Base-by-base conservation (phyloP, 1,140 invertebrate species). In the Ips nitidus region DNA sequence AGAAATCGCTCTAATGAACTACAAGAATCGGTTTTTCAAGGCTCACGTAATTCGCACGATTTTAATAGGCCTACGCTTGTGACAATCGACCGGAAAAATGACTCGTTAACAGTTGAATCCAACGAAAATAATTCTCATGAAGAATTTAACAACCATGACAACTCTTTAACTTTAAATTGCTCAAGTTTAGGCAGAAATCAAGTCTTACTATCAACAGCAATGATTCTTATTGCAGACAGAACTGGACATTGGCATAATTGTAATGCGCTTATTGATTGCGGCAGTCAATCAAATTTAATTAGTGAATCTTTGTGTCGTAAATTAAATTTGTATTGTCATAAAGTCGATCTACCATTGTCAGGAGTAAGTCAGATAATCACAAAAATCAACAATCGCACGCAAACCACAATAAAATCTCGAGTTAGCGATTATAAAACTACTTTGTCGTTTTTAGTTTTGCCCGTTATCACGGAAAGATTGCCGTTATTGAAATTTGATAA, bases 401-500 rank as follows among this genome's bases (percentile, higher is more conserved):
- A 42, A 4, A 55, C 62, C 3, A 2, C 6, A 1, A 64, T 64
- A 3, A 64, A 2, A 2, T 52, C 62, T 3, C 8, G 62, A 55
- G 52, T 64, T 45, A 53, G 40, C 3, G 7, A 37, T 64, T 64
- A 38, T 53, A 41, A 64, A 52, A 52, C 7, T 5, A 41, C 38
- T 5, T 37, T 64, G 38, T 52, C 45, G 53, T 64, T 64, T 55
- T 64, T 64, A 53, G 39, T 64, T 37, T 52, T 52, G 22, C 52
- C 62, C 52, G n/a, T 6, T 40, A 38, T 56, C 5, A 64, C 45
- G 8, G 47, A 64, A 38, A 56, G 1, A 58, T 56, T 65, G 76
- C 5, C 74, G 74, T 6, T 77, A 78, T 66, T 68, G 75, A 22
- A 8, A 7, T 70, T 70, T 52, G 45, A 70, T 0, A 41, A 45